Percentiles rank a stretch among this genome's conserved stretches.
These are phyloP conservation scores for Galeopsomyia nigrocyanea DNA, from an alignment of 2,888 invertebrate species.

Conservation along the genomic window DNA sequence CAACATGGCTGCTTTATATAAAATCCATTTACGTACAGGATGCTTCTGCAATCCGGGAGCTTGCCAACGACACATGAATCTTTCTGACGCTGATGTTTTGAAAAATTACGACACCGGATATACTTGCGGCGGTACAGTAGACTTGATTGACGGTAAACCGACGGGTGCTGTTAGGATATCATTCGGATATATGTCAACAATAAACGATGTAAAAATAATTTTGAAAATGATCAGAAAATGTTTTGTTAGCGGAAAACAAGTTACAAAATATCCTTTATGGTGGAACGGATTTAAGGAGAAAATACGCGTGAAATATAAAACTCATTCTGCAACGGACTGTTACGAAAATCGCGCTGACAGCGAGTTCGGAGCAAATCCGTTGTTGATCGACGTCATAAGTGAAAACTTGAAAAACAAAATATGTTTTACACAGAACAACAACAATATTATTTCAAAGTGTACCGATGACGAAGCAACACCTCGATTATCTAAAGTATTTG, in stretches of 20 bases:
- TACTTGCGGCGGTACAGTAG: slow-evolving; percentile 90
- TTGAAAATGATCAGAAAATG: slow-evolving; percentile 82
- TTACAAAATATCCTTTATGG: slow-evolving; percentile 63
- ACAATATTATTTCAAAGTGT: neutral
- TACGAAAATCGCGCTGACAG: slow-evolving; percentile 9
- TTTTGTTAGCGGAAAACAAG: slow-evolving; percentile 74
- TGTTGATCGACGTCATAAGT: slow-evolving; percentile 3
- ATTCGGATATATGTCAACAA: slow-evolving; percentile 91
- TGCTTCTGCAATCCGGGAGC: slow-evolving; percentile 98
- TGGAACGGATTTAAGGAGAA: slow-evolving; percentile 53
- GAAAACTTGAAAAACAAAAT: slow-evolving; percentile 12
- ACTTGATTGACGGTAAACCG: slow-evolving; percentile 87
- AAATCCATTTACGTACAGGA: slow-evolving; percentile 90
- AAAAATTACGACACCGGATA: slow-evolving; percentile 89
- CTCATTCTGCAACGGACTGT: neutral
- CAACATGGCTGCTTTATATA: slow-evolving; percentile 88
- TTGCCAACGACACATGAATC: slow-evolving; percentile 84
- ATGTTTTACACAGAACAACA: neutral
- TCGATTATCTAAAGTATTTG: slow-evolving; percentile 68
- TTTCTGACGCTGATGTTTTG: slow-evolving; percentile 79
- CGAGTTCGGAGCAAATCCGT: neutral
- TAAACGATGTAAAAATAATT: slow-evolving; percentile 79
- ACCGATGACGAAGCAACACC: too few relatives aligned
- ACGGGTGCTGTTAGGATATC: slow-evolving; percentile 94
- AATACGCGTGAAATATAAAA: slow-evolving; percentile 31